Conservation (phyloP, 2,113 vertebrate genomes). For the Thamnophis sirtalis region DNA sequence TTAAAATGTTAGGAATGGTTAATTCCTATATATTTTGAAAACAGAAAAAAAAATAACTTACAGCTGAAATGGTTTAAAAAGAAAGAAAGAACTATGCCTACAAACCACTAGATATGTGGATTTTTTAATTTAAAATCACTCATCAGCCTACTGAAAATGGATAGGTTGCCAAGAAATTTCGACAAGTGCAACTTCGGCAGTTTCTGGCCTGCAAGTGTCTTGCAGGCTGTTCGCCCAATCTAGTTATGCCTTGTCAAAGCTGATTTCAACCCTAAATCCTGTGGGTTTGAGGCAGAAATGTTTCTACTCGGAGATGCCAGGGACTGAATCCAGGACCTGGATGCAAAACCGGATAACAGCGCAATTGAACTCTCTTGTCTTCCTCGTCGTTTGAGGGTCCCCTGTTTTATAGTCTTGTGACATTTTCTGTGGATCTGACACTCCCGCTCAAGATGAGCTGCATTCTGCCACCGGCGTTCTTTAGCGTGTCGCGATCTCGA, state of each 20-base stretch:
- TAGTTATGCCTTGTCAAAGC: background rate
- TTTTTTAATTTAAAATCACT: background rate
- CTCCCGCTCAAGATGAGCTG: constrained; percentile 39
- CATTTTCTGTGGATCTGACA: constrained; percentile 37
- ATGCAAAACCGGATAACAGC: background rate
- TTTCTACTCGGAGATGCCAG: background rate
- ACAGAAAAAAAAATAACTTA: background rate
- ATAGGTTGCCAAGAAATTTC: background rate
- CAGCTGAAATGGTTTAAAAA: background rate
- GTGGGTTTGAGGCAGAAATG: background rate
- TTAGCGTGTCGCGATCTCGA: constrained; percentile 48
- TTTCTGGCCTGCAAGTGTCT: background rate
- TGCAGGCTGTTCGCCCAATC: background rate
- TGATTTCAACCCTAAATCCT: background rate
- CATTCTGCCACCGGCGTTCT: background rate
- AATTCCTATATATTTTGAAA: background rate
- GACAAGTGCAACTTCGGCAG: background rate
- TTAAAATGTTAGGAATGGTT: background rate
- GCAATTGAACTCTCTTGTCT: background rate
- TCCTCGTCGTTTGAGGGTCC: background rate
- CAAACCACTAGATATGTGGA: background rate
- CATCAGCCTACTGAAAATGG: background rate
- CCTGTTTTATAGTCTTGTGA: background rate
- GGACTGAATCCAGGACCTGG: background rate
- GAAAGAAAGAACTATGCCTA: background rate